A percentile compares a stretch with the other conserved stretches of the same genome.
Conservation (phyloP, 1,140 invertebrate species). For the Xylocopa sonorina region DNA sequence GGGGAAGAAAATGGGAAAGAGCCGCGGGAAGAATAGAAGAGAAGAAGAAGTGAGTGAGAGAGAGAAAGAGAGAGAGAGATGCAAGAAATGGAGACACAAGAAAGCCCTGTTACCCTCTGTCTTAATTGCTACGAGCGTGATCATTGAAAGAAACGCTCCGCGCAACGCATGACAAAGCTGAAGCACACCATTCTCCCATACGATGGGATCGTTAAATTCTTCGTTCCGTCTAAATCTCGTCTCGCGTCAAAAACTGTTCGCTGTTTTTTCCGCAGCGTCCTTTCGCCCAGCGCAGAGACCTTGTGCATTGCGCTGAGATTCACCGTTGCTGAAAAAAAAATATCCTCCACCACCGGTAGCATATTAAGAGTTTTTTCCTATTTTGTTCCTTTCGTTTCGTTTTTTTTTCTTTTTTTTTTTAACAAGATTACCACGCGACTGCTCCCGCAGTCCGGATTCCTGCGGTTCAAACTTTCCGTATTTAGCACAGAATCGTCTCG, state of each 20-base stretch:
- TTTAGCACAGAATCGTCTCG: conserved; percentile 3
- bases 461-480: not conserved
- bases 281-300: conserved; percentile 27
- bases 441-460: not conserved
- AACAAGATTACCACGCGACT: not conserved
- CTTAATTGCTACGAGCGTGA: conserved; percentile 16
- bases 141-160: not conserved
- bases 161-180: conserved; percentile 1
- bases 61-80: not conserved
- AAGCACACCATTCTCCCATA: not conserved
- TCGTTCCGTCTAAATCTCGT: conserved; percentile 25
- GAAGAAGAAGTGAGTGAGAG: not conserved
- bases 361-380: conserved; percentile 21
- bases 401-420: not conserved
- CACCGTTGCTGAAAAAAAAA: conserved; percentile 45
- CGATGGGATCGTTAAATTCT: not conserved
- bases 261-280: conserved; percentile 8
- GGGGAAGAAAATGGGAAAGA: not conserved
- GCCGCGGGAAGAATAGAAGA: not conserved
- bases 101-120: conserved; percentile 10
- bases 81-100: not conserved
- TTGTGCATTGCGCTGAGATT: conserved; percentile 12
- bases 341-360: conserved; percentile 37
- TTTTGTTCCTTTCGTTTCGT: not conserved
- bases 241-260: conserved; percentile 15